phyloP scores from a whole-genome alignment of 1,140 invertebrate species.

The Tetraneura akinire region DNA sequence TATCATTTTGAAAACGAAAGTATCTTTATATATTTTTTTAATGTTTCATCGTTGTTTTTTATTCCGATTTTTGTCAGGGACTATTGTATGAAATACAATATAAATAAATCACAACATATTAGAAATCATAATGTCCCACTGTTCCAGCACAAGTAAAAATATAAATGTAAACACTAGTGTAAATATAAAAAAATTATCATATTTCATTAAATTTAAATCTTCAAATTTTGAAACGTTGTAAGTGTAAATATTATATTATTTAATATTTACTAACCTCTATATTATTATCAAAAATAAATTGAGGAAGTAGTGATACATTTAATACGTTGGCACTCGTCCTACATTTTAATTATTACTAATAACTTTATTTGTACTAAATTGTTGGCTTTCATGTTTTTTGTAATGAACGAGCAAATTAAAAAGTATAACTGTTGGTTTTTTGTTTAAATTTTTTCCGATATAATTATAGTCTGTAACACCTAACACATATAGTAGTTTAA shows the following conservation, averaged over 20 bases:
- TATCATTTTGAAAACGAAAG: background rate
- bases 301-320: constrained; percentile 20
- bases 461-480: background rate
- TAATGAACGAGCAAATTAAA: background rate
- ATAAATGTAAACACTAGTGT: background rate
- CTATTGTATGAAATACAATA: background rate
- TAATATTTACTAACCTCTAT: background rate
- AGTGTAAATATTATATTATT: background rate
- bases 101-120: constrained; percentile 5
- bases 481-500: too few relatives aligned
- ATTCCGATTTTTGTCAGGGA: background rate
- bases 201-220: constrained; percentile 2
- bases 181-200: too few relatives aligned
- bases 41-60: constrained; percentile 24
- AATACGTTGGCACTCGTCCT: constrained; percentile 16
- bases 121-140: background rate
- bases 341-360: constrained; percentile 29
- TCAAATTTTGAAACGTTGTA: background rate
- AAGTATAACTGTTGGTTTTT: background rate
- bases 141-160: background rate
- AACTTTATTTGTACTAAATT: constrained; percentile 6
- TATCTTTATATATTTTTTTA: constrained; percentile 31
- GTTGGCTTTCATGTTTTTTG: background rate
- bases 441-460: too few relatives aligned
- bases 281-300: constrained; percentile 9